Conservation (phyloP, 2,113 vertebrate genomes). For the Mungos mungo region DNA sequence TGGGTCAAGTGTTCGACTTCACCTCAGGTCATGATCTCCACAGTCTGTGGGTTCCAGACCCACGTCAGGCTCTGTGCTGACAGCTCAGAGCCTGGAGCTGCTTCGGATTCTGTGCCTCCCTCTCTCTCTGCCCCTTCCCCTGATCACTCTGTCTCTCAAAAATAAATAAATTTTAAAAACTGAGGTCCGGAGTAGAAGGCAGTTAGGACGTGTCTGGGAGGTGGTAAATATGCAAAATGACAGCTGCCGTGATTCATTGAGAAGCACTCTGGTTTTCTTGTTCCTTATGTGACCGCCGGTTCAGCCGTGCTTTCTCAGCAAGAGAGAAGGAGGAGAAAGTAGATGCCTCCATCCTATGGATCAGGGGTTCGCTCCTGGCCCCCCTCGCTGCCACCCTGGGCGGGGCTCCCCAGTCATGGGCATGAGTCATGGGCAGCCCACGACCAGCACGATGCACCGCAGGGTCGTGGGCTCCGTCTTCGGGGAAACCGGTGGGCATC, state of each 20-base stretch:
- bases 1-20: no score
- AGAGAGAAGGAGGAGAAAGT: accelerated
- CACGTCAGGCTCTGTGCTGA: no score
- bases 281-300: accelerated
- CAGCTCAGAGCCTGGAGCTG: no score
- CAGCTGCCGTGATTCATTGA: accelerated
- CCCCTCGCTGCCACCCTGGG: no score
- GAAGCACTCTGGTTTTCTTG: not conserved
- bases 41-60: no score
- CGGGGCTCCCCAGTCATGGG: not conserved
- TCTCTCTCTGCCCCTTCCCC: no score
- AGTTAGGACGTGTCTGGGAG: accelerated
- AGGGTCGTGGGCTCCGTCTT: accelerated
- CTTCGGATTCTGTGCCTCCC: no score
- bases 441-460: accelerated
- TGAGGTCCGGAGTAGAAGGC: not conserved
- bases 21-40: no score
- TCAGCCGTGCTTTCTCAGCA: accelerated
- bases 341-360: accelerated
- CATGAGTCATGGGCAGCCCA: accelerated
- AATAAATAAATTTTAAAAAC: no score
- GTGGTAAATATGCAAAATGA: accelerated
- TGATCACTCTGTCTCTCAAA: no score
- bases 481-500: accelerated
- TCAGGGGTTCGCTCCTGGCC: not conserved